These are phyloP conservation scores for Laspeyria flexula DNA, from an alignment of 2,888 invertebrate species.

Conservation along the genomic window DNA sequence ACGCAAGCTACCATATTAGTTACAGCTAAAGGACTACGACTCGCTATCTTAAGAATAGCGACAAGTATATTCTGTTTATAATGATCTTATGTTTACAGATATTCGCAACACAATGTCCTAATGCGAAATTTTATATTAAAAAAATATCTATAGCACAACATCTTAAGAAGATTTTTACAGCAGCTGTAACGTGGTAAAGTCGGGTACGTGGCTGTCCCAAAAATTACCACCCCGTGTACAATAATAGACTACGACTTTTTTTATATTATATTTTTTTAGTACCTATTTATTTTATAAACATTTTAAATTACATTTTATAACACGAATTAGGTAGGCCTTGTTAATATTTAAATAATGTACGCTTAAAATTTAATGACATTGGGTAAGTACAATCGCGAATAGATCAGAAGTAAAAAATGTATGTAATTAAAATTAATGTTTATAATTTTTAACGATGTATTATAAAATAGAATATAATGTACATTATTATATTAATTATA, in stretches of 20 bases:
- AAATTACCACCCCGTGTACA: constrained; percentile 15
- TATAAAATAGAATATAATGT: constrained; percentile 77
- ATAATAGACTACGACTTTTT: constrained; percentile 57
- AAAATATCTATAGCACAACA: too few relatives aligned
- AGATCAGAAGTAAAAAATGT: constrained; percentile 60
- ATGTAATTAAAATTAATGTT: constrained; percentile 76
- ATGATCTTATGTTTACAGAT: too few relatives aligned
- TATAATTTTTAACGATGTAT: constrained; percentile 70
- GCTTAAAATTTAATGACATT: constrained; percentile 59
- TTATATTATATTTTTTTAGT: constrained; percentile 48
- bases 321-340: constrained; percentile 69
- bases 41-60: not conserved
- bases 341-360: constrained; percentile 71
- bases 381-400: constrained; percentile 73
- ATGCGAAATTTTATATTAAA: too few relatives aligned
- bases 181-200: not conserved
- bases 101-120: too few relatives aligned
- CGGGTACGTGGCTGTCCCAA: not conserved
- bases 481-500: constrained; percentile 67
- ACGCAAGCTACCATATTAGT: not conserved
- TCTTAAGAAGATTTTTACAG: not conserved
- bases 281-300: constrained; percentile 75
- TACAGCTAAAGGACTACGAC: not conserved
- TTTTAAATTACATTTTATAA: constrained; percentile 76
- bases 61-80: not conserved